phyloP scores from a whole-genome alignment of 2,797 vertebrate genomes.

The Chelon auratus region DNA sequence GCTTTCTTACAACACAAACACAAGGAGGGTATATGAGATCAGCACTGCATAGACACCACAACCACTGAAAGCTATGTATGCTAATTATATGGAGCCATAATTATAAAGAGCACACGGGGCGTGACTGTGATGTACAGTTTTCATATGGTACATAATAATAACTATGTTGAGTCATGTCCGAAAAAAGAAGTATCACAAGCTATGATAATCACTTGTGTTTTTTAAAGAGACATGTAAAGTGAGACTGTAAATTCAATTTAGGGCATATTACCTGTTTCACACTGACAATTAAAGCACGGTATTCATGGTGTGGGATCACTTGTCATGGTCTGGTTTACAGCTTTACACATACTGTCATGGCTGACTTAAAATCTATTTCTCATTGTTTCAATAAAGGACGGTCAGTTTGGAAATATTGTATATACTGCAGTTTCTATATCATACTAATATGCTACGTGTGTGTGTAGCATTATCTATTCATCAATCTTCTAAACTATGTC shows the following conservation, averaged over 20 bases:
- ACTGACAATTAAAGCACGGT: neutral
- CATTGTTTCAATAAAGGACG: too few species aligned
- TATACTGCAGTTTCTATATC: too few species aligned
- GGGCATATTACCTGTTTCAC: neutral
- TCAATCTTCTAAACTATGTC: neutral
- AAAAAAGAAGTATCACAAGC: conserved; percentile 4
- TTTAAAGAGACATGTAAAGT: neutral
- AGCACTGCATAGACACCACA: conserved; percentile 29
- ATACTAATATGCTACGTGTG: too few species aligned
- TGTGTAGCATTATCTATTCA: too few species aligned
- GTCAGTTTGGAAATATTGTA: too few species aligned
- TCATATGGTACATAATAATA: neutral
- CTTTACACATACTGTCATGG: too few species aligned
- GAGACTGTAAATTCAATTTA: neutral
- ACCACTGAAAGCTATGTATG: conserved; percentile 48
- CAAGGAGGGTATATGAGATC: conserved; percentile 37
- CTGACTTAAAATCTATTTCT: too few species aligned
- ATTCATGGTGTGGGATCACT: neutral
- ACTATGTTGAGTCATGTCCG: conserved; percentile 5
- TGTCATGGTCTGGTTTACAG: too few species aligned
- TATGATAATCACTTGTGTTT: conserved; percentile 1
- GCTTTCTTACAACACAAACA: neutral
- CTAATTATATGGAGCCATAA: conserved; percentile 58
- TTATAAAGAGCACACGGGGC: conserved; percentile 35
- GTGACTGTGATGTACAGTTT: conserved; percentile 17